A percentile compares a stretch with the other conserved stretches of the same genome.
Evolutionary conservation across 1,140 invertebrate genomes (phyloP).

Genomic region (Ceratina australensis): DNA sequence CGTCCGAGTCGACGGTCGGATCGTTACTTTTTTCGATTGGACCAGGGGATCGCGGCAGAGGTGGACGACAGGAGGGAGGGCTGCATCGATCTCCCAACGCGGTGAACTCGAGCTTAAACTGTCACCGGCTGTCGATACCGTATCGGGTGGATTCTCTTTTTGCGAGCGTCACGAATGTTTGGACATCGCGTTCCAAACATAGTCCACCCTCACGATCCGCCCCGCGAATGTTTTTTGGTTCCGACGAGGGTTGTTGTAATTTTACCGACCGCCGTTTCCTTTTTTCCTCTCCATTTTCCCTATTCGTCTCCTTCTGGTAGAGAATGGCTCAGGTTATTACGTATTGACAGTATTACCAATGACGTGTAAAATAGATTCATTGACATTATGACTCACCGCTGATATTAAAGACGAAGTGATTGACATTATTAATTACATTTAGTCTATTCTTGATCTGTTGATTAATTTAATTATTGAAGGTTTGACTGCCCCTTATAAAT

Average conservation of each 20-base stretch:
- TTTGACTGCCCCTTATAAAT: no score
- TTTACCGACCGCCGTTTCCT: background rate
- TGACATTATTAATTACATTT: no score
- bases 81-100: slow-evolving; percentile 44
- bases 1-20: background rate
- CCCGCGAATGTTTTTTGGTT: background rate
- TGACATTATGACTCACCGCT: no score
- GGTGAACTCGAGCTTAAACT: slow-evolving; percentile 41
- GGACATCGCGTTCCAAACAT: background rate
- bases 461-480: no score
- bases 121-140: slow-evolving; percentile 41
- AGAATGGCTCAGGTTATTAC: no score
- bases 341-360: no score
- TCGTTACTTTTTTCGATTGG: slow-evolving; percentile 31
- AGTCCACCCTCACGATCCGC: background rate
- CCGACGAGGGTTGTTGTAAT: background rate
- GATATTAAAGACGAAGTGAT: no score
- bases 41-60: slow-evolving; percentile 7
- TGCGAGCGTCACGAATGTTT: slow-evolving; percentile 30
- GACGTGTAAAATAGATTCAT: no score
- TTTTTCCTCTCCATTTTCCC: background rate
- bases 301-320: background rate
- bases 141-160: slow-evolving; percentile 16
- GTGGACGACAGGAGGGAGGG: background rate
- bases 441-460: no score